Conservation (phyloP, 1,140 invertebrate genomes). For the Melanaphis sacchari region DNA sequence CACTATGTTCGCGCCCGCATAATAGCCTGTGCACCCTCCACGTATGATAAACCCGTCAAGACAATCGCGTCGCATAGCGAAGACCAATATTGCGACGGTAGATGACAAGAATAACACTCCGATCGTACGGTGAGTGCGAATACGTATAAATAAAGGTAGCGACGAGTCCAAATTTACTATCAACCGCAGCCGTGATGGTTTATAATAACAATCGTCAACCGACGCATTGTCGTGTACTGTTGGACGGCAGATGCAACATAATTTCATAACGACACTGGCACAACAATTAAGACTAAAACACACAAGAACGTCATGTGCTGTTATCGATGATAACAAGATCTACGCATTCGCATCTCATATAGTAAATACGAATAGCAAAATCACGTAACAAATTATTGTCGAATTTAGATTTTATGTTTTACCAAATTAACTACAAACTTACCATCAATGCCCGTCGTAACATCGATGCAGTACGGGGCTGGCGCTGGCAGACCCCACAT, state of each 20-base stretch:
- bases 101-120: neutral
- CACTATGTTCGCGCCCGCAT: neutral
- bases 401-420: neutral
- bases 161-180: neutral
- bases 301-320: neutral
- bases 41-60: neutral
- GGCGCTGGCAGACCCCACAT: neutral
- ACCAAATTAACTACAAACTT: neutral
- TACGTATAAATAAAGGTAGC: neutral
- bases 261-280: too few species aligned
- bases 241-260: neutral
- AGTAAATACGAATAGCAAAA: neutral
- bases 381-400: neutral
- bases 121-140: neutral
- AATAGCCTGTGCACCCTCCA: neutral
- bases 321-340: neutral
- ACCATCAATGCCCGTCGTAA: neutral
- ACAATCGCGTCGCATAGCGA: neutral
- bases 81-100: neutral
- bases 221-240: neutral
- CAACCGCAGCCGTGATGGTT: neutral
- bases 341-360: neutral
- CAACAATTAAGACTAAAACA: too few species aligned
- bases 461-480: neutral
- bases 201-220: neutral